Conservation (phyloP, 2,888 invertebrate species). For the Tenthredo livida region DNA sequence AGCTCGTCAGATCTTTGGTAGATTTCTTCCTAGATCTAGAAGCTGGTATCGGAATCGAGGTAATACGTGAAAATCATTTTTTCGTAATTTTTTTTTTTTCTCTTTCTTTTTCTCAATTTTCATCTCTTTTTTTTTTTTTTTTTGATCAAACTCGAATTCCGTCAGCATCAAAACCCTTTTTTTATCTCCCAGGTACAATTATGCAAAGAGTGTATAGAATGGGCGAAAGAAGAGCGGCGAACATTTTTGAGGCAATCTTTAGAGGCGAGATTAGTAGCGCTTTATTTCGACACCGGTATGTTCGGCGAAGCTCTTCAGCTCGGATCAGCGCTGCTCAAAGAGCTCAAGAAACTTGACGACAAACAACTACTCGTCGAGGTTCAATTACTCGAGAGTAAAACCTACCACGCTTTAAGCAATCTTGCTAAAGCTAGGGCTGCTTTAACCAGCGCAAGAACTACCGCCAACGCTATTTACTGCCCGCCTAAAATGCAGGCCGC, state of each 20-base stretch:
- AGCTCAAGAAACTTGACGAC: slow-evolving; percentile 99
- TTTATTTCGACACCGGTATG: slow-evolving; percentile 96
- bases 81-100: background rate
- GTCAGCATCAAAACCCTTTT: slow-evolving; percentile 3
- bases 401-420: slow-evolving; percentile 98
- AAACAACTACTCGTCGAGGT: slow-evolving; percentile 99
- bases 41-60: slow-evolving; percentile 96
- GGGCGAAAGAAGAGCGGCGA: slow-evolving; percentile 98
- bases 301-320: slow-evolving; percentile 91
- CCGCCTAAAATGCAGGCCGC: slow-evolving; percentile 99
- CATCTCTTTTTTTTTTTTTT: background rate
- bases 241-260: slow-evolving; percentile 98
- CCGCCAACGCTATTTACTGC: slow-evolving; percentile 99
- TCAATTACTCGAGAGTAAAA: slow-evolving; percentile 98
- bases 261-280: slow-evolving; percentile 95
- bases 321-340: slow-evolving; percentile 93
- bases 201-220: slow-evolving; percentile 99
- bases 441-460: slow-evolving; percentile 98
- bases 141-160: background rate
- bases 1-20: slow-evolving; percentile 96
- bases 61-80: slow-evolving; percentile 63
- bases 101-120: background rate
- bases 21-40: slow-evolving; percentile 99
- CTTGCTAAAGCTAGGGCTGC: slow-evolving; percentile 98
- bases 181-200: slow-evolving; percentile 82